A percentile compares a stretch with the other conserved stretches of the same genome.
Conservation (phyloP, 2,888 invertebrate species). For the Ceratothoa steindachneri region DNA sequence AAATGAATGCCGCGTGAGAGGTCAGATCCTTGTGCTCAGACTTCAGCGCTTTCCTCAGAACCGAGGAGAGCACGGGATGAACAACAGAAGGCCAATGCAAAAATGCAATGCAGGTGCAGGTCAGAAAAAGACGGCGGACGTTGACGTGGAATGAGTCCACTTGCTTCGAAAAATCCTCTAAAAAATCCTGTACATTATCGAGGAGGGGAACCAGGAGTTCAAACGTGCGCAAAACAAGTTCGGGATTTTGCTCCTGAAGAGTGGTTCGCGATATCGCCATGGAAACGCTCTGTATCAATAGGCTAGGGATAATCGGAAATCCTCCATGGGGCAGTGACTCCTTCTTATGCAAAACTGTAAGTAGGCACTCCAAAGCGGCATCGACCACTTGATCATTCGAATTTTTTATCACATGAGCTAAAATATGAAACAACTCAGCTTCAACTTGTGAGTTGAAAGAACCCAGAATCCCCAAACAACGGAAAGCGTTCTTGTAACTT, state of each 20-base stretch:
- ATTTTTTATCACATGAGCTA: constrained; percentile 1
- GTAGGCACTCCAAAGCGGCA: constrained; percentile 38
- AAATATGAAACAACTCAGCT: neutral
- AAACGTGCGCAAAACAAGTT: constrained; percentile 18
- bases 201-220: neutral
- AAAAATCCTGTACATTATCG: neutral
- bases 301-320: neutral
- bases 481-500: constrained; percentile 27
- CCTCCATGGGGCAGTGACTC: neutral
- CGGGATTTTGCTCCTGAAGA: constrained; percentile 33
- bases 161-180: neutral
- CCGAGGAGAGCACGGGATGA: neutral
- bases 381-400: constrained; percentile 26
- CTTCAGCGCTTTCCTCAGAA: neutral
- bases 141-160: neutral
- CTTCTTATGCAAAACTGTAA: constrained; percentile 19
- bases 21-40: neutral
- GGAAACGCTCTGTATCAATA: neutral
- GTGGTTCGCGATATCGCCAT: constrained; percentile 20
- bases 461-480: constrained; percentile 4
- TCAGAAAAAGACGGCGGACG: neutral
- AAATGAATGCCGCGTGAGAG: neutral
- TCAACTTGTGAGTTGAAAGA: neutral
- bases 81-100: neutral
- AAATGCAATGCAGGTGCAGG: neutral